A percentile compares a stretch with the other conserved stretches of the same genome.
Evolutionary conservation across 2,888 invertebrate species (phyloP).

Genomic region (Thyatira batis): DNA sequence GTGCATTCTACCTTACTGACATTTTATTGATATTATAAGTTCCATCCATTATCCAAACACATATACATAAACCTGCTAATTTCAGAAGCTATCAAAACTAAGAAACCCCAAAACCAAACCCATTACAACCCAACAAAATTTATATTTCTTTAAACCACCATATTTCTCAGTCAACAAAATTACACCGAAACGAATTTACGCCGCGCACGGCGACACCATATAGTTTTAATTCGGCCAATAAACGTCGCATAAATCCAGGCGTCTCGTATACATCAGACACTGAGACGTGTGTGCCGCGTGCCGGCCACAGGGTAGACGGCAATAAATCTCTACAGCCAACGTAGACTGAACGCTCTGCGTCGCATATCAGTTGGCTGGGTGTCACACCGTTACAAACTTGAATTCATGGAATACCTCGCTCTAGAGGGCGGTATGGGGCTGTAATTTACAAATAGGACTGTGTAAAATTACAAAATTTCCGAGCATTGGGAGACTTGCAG

Average conservation of each 20-base stretch:
- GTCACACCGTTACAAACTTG: constrained; percentile 37
- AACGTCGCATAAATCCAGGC: constrained; percentile 60
- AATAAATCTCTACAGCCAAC: constrained; percentile 57
- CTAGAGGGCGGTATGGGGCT: background rate
- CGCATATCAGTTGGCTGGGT: constrained; percentile 39
- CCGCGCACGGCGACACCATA: constrained; percentile 7
- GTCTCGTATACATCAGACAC: constrained; percentile 43
- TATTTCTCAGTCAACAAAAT: constrained; percentile 3
- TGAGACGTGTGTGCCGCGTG: constrained; percentile 46
- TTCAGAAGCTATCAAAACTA: background rate
- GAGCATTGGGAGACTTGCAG: too few species aligned
- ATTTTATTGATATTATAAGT: too few species aligned
- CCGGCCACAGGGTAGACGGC: constrained; percentile 55
- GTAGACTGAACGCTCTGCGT: constrained; percentile 45
- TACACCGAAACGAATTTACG: background rate
- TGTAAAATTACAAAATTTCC: background rate
- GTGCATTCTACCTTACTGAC: too few species aligned
- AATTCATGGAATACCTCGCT: background rate
- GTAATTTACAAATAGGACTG: background rate
- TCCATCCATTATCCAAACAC: too few species aligned
- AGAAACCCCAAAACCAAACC: constrained; percentile 2
- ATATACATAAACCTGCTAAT: too few species aligned
- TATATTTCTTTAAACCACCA: background rate
- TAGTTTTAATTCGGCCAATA: constrained; percentile 53
- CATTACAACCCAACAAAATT: background rate